Conservation (phyloP, 2,888 invertebrate species). For the Priocnemis perturbator region DNA sequence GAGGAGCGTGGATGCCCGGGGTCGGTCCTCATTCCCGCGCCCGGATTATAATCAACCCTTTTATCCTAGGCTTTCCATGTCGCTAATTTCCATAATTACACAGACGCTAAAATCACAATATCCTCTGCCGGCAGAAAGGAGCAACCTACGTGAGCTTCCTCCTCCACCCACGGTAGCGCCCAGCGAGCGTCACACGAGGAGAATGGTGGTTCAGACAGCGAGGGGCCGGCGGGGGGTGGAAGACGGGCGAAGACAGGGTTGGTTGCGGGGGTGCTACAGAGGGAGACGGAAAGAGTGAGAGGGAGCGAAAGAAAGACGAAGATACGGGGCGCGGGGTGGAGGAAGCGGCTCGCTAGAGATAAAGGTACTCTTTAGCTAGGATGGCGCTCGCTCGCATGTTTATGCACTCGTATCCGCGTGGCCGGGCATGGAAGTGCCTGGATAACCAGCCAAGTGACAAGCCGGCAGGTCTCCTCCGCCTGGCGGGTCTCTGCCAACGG, state of each 20-base stretch:
- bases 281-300: conserved; percentile 13
- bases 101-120: conserved; percentile 76
- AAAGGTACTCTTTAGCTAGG: conserved; percentile 73
- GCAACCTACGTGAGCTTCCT: conserved; percentile 71
- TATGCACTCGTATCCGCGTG: conserved; percentile 75
- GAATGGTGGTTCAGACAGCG: conserved; percentile 56
- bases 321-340: conserved; percentile 32
- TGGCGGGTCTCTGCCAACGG: conserved; percentile 54
- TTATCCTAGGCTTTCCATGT: conserved; percentile 76
- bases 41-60: conserved; percentile 76
- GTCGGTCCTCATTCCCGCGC: conserved; percentile 62
- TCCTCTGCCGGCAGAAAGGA: conserved; percentile 73
- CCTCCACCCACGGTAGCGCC: conserved; percentile 40
- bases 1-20: conserved; percentile 52
- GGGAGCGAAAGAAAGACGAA: conserved; percentile 29
- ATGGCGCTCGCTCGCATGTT: conserved; percentile 73
- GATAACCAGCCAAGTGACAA: conserved; percentile 76
- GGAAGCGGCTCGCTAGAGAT: conserved; percentile 71
- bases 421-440: conserved; percentile 74
- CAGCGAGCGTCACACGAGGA: conserved; percentile 57
- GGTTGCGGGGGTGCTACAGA: conserved; percentile 23
- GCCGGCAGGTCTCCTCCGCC: conserved; percentile 60
- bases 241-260: conserved; percentile 37
- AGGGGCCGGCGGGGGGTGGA: conserved; percentile 40
- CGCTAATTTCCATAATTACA: conserved; percentile 76